phyloP scores from a whole-genome alignment of 2,113 vertebrate genomes.

The Oostethus manadensis region DNA sequence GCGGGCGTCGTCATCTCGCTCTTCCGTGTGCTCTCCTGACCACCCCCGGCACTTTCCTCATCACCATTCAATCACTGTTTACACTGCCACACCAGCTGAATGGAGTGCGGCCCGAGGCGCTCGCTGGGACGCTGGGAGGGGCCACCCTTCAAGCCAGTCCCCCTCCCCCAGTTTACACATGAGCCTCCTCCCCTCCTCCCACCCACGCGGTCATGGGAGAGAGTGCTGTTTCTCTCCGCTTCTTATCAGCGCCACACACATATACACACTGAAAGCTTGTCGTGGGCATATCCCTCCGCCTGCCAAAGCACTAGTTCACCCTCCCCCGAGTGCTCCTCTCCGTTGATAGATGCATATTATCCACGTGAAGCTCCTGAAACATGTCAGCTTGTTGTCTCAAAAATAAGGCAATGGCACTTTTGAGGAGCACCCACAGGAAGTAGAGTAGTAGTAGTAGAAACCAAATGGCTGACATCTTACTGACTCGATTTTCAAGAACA shows the following conservation, averaged over 20 bases:
- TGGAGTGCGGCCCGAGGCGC: slow-evolving; percentile 60
- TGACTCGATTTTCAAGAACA: too few species aligned
- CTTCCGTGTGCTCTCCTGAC: slow-evolving; percentile 40
- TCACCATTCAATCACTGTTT: slow-evolving; percentile 76
- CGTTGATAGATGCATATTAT: too few species aligned
- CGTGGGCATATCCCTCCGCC: slow-evolving; percentile 46
- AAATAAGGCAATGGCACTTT: too few species aligned
- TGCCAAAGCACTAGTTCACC: background rate
- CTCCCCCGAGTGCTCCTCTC: too few species aligned
- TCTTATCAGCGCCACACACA: slow-evolving; percentile 64
- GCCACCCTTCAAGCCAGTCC: slow-evolving; percentile 28
- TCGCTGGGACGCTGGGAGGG: slow-evolving; percentile 56
- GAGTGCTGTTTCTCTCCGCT: slow-evolving; percentile 44
- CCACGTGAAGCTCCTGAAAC: too few species aligned
- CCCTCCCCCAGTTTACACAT: slow-evolving; percentile 34
- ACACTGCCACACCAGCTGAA: slow-evolving; percentile 70
- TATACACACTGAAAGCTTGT: slow-evolving; percentile 61
- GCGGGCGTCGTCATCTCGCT: background rate
- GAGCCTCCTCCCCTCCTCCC: slow-evolving; percentile 24
- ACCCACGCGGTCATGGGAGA: slow-evolving; percentile 41
- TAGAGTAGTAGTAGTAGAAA: too few species aligned
- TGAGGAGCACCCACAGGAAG: too few species aligned
- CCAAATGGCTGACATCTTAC: too few species aligned
- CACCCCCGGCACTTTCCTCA: slow-evolving; percentile 58
- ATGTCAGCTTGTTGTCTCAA: too few species aligned